Evolutionary conservation across 1,140 invertebrate genomes (phyloP), one percentile per base, ranked within the genome.

Genomic region (Holotrichia oblita): DNA sequence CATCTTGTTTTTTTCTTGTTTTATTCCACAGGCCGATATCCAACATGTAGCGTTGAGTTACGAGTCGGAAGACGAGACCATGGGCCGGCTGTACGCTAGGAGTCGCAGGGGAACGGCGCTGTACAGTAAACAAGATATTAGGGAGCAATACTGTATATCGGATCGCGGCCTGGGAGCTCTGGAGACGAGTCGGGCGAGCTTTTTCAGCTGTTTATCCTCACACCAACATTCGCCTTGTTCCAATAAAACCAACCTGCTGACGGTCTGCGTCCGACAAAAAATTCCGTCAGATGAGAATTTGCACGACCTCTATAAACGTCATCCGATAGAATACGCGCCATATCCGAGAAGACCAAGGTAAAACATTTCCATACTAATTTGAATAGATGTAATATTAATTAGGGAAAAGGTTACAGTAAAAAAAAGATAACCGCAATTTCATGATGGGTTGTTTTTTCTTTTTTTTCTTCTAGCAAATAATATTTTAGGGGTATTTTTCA

Each of bases 121-220:
- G 40, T 76, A 76, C 77, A 97, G 95, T 27, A 93, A 95, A 83
- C 94, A 96, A 87, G 96, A 97, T 85, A 95, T 95, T 80, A 89
- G 93, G 48, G 94, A 96, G 83, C 94, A 97, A 86, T 98, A 98
- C 88, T 98, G 96, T 88, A 96, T 98, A 87, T 97, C 94, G 83
- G 94, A 93, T 86, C 93, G 95, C 84, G 95, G 96, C 86, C 87
- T 97, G 85, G 93, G 95, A 85, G 94, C 94, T 78, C 91, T 98
- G 81, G 96, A 97, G 85, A 89, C 92, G 81, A 90, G 89, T 81
- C 89, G 89, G 86, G 92, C 88, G 89, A 93, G 82, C 75, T 78
- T 86, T 42, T 86, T 86, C 79, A 95, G 95, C 81, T 97, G 96
- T 86, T 89, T 97, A 79, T 95, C 95, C n/a, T 92, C 92, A 85